Conservation (phyloP, 2,888 invertebrate genomes). For the Gandaritis pyraliata region DNA sequence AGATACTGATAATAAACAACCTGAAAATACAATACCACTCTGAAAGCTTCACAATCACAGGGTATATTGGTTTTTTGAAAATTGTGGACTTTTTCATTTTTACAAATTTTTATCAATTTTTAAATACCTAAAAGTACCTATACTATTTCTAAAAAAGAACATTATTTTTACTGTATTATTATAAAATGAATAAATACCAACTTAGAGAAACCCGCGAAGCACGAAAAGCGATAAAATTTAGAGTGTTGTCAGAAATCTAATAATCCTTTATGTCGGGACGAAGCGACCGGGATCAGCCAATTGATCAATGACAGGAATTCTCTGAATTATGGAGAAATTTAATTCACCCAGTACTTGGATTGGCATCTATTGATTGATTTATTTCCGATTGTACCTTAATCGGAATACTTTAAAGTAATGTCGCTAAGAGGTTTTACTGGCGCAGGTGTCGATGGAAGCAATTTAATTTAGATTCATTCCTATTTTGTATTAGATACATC, state of each 20-base stretch:
- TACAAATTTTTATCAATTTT: background rate
- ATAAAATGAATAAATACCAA: no score
- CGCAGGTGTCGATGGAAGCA: constrained; percentile 38
- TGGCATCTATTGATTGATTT: constrained; percentile 47
- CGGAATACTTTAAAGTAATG: constrained; percentile 34
- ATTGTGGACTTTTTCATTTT: constrained; percentile 14
- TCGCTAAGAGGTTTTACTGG: constrained; percentile 4
- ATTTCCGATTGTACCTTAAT: constrained; percentile 38
- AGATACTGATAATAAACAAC: constrained; percentile 31
- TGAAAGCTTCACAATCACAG: constrained; percentile 35
- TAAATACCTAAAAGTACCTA: no score
- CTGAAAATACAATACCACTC: constrained; percentile 35
- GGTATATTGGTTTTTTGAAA: constrained; percentile 32
- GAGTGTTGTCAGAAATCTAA: constrained; percentile 63
- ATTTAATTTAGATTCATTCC: constrained; percentile 49
- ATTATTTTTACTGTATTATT: no score
- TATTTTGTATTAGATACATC: no score
- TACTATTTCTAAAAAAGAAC: no score
- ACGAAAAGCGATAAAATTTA: constrained; percentile 38
- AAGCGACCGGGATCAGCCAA: constrained; percentile 57
- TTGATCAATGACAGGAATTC: constrained; percentile 62
- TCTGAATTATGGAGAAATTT: constrained; percentile 59
- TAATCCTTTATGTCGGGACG: constrained; percentile 51
- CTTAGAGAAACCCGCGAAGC: background rate
- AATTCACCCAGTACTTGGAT: constrained; percentile 38